phyloP scores from a whole-genome alignment of 2,888 invertebrate genomes.

The Sepioteuthis lessoniana region DNA sequence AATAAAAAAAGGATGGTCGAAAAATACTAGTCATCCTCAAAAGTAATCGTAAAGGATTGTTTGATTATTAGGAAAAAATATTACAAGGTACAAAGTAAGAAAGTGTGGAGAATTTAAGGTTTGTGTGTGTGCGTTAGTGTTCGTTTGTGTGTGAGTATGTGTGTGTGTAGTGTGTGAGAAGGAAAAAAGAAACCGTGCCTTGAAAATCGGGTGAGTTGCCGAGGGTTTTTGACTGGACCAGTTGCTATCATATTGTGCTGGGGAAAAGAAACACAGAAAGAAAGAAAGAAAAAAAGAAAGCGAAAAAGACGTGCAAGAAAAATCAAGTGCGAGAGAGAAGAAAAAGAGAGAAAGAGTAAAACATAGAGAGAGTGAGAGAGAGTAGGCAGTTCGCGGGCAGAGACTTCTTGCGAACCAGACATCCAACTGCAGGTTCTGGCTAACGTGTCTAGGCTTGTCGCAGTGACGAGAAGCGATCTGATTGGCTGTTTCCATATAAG shows the following conservation, averaged over 20 bases:
- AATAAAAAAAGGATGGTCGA: too few species aligned
- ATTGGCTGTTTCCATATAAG: conserved; percentile 33
- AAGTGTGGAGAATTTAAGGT: too few species aligned
- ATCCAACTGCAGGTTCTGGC: neutral
- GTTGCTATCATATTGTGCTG: conserved; percentile 23
- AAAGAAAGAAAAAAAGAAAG: neutral
- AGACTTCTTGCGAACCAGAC: neutral
- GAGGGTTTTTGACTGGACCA: neutral
- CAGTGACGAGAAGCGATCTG: neutral
- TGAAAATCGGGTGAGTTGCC: neutral
- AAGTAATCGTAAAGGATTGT: too few species aligned
- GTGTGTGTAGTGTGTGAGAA: too few species aligned
- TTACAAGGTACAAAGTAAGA: too few species aligned
- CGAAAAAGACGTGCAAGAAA: neutral
- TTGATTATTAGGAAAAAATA: too few species aligned
- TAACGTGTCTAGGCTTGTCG: conserved; percentile 33
- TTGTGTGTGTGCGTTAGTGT: too few species aligned
- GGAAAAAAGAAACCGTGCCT: too few species aligned
- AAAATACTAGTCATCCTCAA: too few species aligned
- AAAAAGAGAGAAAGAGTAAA: neutral
- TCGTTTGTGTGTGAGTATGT: too few species aligned
- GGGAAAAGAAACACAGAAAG: neutral
- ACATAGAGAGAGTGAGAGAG: neutral
- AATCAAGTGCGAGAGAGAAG: neutral
- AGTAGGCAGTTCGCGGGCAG: neutral